Evolutionary conservation across 2,888 invertebrate species (phyloP).

Genomic region (Dioctria rufipes): DNA sequence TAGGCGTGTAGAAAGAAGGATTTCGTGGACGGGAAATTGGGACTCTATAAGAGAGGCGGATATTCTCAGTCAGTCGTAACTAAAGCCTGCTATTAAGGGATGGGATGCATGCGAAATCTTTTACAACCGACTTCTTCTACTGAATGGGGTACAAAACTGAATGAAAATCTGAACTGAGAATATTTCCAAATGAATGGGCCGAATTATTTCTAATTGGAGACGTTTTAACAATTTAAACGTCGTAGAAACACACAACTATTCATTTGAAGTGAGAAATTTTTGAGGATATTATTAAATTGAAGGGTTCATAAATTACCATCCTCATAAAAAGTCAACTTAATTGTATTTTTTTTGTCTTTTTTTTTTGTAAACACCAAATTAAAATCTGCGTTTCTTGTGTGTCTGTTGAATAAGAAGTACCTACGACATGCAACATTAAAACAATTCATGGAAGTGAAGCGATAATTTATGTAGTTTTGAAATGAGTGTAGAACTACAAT

Average conservation of each 20-base stretch:
- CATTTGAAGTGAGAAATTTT: slow-evolving; percentile 5
- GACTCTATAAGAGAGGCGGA: slow-evolving; percentile 22
- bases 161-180: slow-evolving; percentile 32
- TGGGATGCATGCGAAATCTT: slow-evolving; percentile 12
- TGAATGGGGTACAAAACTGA: neutral
- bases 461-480: no score
- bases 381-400: neutral
- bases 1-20: slow-evolving; percentile 27
- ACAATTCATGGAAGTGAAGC: no score
- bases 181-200: slow-evolving; percentile 12
- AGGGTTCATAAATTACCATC: slow-evolving; percentile 34
- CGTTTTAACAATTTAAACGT: slow-evolving; percentile 1
- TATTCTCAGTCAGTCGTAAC: slow-evolving; percentile 29
- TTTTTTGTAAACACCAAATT: slow-evolving; percentile 42
- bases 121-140: slow-evolving; percentile 47
- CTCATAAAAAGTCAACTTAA: neutral
- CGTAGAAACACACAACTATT: neutral
- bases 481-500: no score
- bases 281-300: slow-evolving; percentile 1
- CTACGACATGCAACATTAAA: no score
- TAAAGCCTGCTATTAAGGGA: slow-evolving; percentile 44
- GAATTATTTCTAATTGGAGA: slow-evolving; percentile 47
- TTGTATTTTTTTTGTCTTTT: neutral
- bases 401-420: no score
- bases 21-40: neutral